Conservation (phyloP, 2,888 invertebrate species). For the Mesorhabditis belari region DNA sequence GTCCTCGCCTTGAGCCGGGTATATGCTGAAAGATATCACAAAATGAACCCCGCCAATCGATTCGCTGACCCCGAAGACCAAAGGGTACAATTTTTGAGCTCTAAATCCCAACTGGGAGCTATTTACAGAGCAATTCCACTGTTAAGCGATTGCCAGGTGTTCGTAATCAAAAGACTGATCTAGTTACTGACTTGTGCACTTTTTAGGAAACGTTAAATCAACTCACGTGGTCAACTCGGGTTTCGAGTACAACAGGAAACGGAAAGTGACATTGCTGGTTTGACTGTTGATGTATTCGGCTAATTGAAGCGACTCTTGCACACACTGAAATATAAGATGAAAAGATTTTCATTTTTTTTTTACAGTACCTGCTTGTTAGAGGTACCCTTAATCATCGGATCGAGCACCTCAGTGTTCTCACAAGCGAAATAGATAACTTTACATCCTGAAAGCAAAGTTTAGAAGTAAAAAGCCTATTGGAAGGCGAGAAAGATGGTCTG, state of each 20-base stretch:
- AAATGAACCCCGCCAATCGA: too few relatives aligned
- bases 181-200: not conserved
- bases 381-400: not conserved
- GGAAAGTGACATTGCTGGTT: not conserved
- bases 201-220: too few relatives aligned
- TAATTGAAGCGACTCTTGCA: not conserved
- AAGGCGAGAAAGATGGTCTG: too few relatives aligned
- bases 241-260: not conserved
- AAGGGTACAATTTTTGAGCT: too few relatives aligned
- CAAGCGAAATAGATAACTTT: not conserved
- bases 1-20: not conserved
- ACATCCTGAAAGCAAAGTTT: not conserved
- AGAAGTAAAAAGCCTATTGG: too few relatives aligned
- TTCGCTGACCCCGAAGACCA: too few relatives aligned
- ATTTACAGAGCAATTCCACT: too few relatives aligned
- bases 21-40: too few relatives aligned
- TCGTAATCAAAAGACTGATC: too few relatives aligned
- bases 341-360: not conserved
- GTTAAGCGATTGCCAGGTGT: too few relatives aligned
- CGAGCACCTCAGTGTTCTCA: not conserved
- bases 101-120: too few relatives aligned
- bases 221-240: not conserved
- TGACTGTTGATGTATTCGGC: not conserved
- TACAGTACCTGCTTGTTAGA: not conserved
- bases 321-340: too few relatives aligned